These are phyloP conservation scores for Theodoxus fluviatilis DNA, from an alignment of 2,888 invertebrate genomes.

Conservation along the genomic window DNA sequence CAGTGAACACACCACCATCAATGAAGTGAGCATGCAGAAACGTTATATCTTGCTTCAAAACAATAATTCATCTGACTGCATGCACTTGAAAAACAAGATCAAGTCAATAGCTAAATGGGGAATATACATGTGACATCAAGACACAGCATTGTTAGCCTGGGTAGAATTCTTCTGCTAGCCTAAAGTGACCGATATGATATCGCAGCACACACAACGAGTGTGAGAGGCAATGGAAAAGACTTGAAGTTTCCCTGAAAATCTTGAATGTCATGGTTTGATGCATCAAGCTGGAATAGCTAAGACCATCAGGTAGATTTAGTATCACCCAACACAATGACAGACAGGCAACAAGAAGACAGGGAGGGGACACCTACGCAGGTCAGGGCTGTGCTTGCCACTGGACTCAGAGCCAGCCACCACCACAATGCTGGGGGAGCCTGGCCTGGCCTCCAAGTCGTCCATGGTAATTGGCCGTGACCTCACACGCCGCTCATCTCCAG, in stretches of 20 bases:
- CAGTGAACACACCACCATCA: no score
- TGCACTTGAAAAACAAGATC: no score
- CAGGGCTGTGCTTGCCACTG: constrained; percentile 28
- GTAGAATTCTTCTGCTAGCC: no score
- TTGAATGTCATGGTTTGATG: neutral
- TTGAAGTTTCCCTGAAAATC: neutral
- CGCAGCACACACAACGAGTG: no score
- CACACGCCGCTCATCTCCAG: constrained; percentile 38
- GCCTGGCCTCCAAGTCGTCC: constrained; percentile 56
- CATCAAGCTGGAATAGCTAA: neutral
- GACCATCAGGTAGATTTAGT: neutral
- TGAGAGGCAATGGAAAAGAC: no score
- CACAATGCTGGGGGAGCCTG: constrained; percentile 57
- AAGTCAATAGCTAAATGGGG: no score
- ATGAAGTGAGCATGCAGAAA: no score
- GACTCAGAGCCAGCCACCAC: constrained; percentile 51
- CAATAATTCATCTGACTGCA: no score
- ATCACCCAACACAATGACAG: neutral
- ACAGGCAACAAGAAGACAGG: neutral
- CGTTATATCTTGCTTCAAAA: no score
- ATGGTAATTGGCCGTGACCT: constrained; percentile 50
- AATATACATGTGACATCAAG: no score
- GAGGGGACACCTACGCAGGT: neutral
- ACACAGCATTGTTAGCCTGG: no score
- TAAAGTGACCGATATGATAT: no score